phyloP scores from a whole-genome alignment of 1,140 invertebrate species.

The Trichonephila inaurata region DNA sequence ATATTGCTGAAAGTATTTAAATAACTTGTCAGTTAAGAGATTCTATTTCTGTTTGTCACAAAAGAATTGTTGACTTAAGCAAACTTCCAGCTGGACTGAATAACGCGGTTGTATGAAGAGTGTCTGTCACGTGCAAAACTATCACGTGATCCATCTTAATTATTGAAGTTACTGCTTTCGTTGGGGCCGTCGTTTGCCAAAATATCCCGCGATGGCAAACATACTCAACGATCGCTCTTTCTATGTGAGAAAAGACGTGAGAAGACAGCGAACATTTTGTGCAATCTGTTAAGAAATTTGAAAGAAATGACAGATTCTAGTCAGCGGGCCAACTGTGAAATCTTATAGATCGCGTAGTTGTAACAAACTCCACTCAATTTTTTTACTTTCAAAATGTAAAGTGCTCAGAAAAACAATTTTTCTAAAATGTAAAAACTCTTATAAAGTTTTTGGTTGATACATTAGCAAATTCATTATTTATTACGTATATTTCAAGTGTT shows the following conservation, averaged over 20 bases:
- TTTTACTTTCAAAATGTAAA: too few relatives aligned
- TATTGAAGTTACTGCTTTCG: slow-evolving; percentile 4
- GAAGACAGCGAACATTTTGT: background rate
- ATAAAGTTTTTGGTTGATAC: too few relatives aligned
- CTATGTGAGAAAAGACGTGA: background rate
- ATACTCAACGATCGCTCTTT: background rate
- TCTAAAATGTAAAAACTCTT: too few relatives aligned
- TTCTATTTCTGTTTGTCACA: slow-evolving; percentile 37
- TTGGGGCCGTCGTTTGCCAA: background rate
- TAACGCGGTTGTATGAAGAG: background rate
- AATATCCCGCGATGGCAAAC: background rate
- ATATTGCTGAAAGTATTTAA: slow-evolving; percentile 25
- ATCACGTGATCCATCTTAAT: slow-evolving; percentile 26
- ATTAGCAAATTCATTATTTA: too few relatives aligned
- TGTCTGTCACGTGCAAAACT: background rate
- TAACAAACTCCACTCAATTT: too few relatives aligned
- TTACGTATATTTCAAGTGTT: too few relatives aligned
- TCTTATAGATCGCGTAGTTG: too few relatives aligned
- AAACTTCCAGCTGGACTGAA: background rate
- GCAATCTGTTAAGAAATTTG: background rate
- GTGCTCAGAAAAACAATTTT: too few relatives aligned
- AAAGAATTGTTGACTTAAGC: slow-evolving; percentile 41
- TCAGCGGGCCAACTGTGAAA: background rate
- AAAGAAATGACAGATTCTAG: background rate
- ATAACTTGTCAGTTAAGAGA: slow-evolving; percentile 31